Conservation (phyloP, 2,113 vertebrate species). For the Leuciscus idus region DNA sequence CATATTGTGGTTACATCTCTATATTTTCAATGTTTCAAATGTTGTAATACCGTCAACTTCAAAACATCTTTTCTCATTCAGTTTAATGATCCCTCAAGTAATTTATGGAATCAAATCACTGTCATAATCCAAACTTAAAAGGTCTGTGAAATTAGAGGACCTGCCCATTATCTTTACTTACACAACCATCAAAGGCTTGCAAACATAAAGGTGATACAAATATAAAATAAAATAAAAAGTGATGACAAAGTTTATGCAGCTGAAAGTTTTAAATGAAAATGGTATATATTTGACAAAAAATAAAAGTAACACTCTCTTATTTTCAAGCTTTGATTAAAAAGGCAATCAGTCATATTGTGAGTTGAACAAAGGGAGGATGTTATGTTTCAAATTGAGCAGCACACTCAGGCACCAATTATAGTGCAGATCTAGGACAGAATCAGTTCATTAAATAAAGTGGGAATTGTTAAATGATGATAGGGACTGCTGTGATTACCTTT, state of each 20-base stretch:
- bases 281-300: background rate
- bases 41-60: background rate
- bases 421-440: conserved; percentile 7
- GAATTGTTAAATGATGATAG: conserved; percentile 16
- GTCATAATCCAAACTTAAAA: conserved; percentile 20
- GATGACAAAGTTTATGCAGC: background rate
- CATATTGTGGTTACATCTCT: background rate
- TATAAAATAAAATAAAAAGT: background rate
- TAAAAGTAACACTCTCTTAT: background rate
- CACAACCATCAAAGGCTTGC: background rate
- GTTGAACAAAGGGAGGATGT: conserved; percentile 13
- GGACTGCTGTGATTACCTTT: conserved; percentile 29
- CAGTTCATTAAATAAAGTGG: conserved; percentile 46
- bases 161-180: background rate
- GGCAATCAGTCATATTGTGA: background rate
- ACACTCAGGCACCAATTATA: conserved; percentile 28
- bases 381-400: background rate
- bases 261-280: background rate
- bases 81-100: background rate
- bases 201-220: background rate
- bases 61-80: conserved; percentile 22
- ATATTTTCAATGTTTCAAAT: conserved; percentile 10
- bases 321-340: conserved; percentile 15
- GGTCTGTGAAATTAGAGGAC: background rate
- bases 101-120: conserved; percentile 17